Base-by-base conservation (phyloP, 2,888 invertebrate species). In the Sthenelais limicola region DNA sequence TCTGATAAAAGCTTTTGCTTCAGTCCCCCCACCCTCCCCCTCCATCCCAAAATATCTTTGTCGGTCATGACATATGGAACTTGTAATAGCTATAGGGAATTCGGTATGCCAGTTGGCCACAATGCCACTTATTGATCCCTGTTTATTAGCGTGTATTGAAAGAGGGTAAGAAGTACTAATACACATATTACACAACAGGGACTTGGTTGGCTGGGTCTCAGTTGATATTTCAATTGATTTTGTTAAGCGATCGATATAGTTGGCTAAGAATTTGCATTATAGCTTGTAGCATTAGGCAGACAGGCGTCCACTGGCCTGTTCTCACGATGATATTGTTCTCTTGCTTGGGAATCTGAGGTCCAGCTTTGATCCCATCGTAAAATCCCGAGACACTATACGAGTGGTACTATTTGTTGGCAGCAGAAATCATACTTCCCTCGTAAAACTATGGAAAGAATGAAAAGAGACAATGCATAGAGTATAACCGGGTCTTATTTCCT, bases 121-220 rank as follows among this genome's bases (percentile, higher is more conserved):
- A 5, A 62, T 62, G 62, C 21, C 9, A 24, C 38, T 24, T 62
- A 62, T 62, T 18, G 62, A 62, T 62, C 62, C 26, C 43, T 26
- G 38, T 62, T 62, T 62, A 62, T 35, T 62, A 62, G 62, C 26
- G 62, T 62, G 62, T 62, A 62, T 62, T 62, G 62, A 62, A 62
- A 35, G 62, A 38, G 62, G 7, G 38, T 43, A 56, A 56, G 62
- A 38, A 38, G 62, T 38, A 62, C 62, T 62, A 62, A 62, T 62
- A 38, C 62, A 62, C 62, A 62, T 62, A 62, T 62, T 62, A 62
- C 62, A 62, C 62, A 62, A 62, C 38, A 12, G n/a, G 38, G 1
- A 43, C 24, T 18, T 3, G 5, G n/a, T 18, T 24, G 18, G 21
- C 62, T 26, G 35, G 62, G 32, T 33, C 56, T 56, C 21, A 21